Evolutionary conservation across 2,113 vertebrate genomes (phyloP).

Genomic region (Psophia crepitans): DNA sequence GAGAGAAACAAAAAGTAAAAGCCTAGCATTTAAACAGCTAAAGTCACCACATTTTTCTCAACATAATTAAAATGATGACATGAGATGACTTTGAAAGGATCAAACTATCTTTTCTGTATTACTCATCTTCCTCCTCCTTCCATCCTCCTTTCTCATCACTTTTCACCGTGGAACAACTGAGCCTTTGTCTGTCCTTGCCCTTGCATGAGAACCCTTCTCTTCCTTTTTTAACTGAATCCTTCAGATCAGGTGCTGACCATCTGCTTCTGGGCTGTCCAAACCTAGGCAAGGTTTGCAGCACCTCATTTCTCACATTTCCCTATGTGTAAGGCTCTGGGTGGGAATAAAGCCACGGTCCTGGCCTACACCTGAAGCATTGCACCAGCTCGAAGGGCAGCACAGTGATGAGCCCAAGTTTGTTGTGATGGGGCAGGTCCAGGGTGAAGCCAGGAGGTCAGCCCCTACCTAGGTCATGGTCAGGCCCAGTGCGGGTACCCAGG

Average conservation of each 20-base stretch:
- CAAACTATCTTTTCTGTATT: neutral
- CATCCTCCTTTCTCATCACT: neutral
- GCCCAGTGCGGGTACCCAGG: neutral
- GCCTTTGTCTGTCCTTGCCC: neutral
- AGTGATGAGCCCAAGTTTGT: neutral
- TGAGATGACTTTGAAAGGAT: neutral
- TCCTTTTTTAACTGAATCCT: neutral
- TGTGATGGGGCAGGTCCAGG: neutral
- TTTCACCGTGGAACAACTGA: rapidly evolving
- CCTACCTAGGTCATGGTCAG: rapidly evolving
- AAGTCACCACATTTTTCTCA: neutral
- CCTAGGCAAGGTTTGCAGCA: neutral
- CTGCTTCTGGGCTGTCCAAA: neutral
- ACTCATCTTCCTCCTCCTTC: neutral
- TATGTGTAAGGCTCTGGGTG: neutral
- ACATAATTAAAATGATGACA: neutral
- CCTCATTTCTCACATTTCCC: neutral
- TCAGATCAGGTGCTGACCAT: neutral
- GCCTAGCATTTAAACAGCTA: neutral
- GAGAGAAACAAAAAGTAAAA: neutral
- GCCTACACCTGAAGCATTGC: neutral
- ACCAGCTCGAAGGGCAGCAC: neutral
- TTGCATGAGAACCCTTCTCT: neutral
- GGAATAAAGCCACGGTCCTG: rapidly evolving
- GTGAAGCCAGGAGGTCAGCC: neutral